Conservation (phyloP, 1,140 invertebrate species). For the Nasonia giraulti region DNA sequence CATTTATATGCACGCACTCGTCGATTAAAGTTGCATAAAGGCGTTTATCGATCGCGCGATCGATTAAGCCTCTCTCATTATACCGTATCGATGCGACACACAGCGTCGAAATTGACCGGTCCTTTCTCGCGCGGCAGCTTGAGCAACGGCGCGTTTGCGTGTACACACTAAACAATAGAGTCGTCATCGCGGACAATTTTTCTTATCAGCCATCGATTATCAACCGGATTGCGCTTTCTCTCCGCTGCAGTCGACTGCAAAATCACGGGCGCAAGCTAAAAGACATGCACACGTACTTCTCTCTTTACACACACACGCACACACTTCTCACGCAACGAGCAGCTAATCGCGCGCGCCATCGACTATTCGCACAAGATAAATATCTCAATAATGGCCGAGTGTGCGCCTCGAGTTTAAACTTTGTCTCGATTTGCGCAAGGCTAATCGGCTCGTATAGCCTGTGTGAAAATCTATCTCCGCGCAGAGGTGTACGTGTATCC, state of each 20-base stretch:
- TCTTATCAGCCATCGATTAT: slow-evolving; percentile 3
- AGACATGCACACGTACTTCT: not conserved
- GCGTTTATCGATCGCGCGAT: not conserved
- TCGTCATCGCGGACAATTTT: slow-evolving; percentile 24
- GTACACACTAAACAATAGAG: not conserved
- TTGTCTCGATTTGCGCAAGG: slow-evolving; percentile 41
- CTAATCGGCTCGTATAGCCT: slow-evolving; percentile 6
- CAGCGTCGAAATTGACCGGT: not conserved
- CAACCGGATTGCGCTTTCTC: not conserved
- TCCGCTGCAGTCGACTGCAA: not conserved
- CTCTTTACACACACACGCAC: not conserved
- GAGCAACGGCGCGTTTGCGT: not conserved
- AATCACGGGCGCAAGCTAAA: not conserved
- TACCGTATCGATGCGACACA: not conserved
- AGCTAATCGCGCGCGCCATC: slow-evolving; percentile 31
- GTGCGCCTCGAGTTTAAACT: not conserved
- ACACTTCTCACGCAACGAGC: slow-evolving; percentile 38
- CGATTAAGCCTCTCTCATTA: not conserved
- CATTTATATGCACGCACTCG: not conserved
- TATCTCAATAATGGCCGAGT: slow-evolving; percentile 34
- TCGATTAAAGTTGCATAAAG: not conserved
- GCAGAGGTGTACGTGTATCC: not conserved
- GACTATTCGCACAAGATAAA: slow-evolving; percentile 43
- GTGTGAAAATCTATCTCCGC: not conserved
- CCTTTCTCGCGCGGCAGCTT: not conserved